Conservation (phyloP, 1,140 invertebrate species). For the Drosophila sucinea region DNA sequence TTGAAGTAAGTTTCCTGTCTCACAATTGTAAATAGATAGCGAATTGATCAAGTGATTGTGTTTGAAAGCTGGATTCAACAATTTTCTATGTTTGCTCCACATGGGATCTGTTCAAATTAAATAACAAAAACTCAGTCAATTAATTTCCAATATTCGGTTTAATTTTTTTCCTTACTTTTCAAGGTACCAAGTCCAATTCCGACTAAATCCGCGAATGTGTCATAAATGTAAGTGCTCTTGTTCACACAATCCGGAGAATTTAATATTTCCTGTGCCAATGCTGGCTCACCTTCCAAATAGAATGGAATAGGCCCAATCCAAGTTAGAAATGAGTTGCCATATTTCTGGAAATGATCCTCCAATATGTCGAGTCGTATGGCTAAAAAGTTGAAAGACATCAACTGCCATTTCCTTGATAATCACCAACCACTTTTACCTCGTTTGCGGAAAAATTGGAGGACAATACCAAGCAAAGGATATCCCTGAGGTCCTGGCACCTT, state of each 20-base stretch:
- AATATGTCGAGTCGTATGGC: constrained; percentile 4
- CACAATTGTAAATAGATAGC: constrained; percentile 55
- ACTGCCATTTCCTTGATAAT: too few species aligned
- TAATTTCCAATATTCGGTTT: not conserved
- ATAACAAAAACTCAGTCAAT: not conserved
- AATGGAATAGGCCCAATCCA: constrained; percentile 57
- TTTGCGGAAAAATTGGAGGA: not conserved
- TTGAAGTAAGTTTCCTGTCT: constrained; percentile 31
- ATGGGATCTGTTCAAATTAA: constrained; percentile 30
- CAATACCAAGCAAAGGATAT: constrained; percentile 51
- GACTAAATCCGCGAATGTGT: constrained; percentile 8
- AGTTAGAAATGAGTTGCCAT: constrained; percentile 33
- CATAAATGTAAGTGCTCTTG: constrained; percentile 23
- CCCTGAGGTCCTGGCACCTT: constrained; percentile 57
- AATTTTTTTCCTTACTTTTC: constrained; percentile 52
- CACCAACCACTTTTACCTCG: constrained; percentile 33
- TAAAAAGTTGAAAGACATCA: too few species aligned
- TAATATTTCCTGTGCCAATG: constrained; percentile 47
- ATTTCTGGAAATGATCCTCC: constrained; percentile 18
- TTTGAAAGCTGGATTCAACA: constrained; percentile 55
- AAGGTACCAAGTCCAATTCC: constrained; percentile 50
- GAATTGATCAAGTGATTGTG: constrained; percentile 59
- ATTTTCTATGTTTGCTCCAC: constrained; percentile 57
- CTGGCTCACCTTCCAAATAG: constrained; percentile 51
- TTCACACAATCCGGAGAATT: constrained; percentile 47